Percentiles rank a stretch among this genome's conserved stretches.
Conservation (phyloP, 1,140 invertebrate genomes). For the Apolygus lucorum region DNA sequence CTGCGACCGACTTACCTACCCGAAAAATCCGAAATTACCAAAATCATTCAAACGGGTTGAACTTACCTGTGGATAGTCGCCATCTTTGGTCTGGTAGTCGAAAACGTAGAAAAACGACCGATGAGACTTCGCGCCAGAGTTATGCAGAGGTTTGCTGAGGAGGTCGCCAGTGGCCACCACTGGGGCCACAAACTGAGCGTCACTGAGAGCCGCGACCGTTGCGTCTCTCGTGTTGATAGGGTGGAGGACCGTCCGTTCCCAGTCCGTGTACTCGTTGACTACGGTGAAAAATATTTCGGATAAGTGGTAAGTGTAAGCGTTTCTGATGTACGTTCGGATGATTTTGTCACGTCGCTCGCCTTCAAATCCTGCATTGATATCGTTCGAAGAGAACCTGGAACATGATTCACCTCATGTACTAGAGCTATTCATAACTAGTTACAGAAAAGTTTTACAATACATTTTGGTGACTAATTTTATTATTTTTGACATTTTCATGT, state of each 20-base stretch:
- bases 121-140: slow-evolving; percentile 26
- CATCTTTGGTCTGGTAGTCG: slow-evolving; percentile 85
- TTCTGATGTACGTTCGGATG: slow-evolving; percentile 85
- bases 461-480: no score
- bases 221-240: slow-evolving; percentile 86
- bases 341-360: slow-evolving; percentile 81
- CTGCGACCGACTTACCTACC: no score
- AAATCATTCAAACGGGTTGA: no score
- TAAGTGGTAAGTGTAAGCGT: slow-evolving; percentile 87
- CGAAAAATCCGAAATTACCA: no score
- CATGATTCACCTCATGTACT: no score
- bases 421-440: no score
- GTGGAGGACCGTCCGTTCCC: slow-evolving; percentile 85
- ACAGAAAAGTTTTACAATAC: no score
- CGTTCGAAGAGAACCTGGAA: slow-evolving; percentile 50
- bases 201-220: slow-evolving; percentile 83
- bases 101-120: slow-evolving; percentile 87
- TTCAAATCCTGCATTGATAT: slow-evolving; percentile 82
- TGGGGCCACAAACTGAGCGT: slow-evolving; percentile 82
- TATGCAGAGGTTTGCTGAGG: slow-evolving; percentile 44
- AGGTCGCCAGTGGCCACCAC: slow-evolving; percentile 73
- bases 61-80: slow-evolving; percentile 75
- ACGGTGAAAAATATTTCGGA: slow-evolving; percentile 95
- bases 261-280: slow-evolving; percentile 95
- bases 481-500: no score